Evolutionary conservation across 2,113 vertebrate species (phyloP).

Genomic region (Pachycephala philippinensis): DNA sequence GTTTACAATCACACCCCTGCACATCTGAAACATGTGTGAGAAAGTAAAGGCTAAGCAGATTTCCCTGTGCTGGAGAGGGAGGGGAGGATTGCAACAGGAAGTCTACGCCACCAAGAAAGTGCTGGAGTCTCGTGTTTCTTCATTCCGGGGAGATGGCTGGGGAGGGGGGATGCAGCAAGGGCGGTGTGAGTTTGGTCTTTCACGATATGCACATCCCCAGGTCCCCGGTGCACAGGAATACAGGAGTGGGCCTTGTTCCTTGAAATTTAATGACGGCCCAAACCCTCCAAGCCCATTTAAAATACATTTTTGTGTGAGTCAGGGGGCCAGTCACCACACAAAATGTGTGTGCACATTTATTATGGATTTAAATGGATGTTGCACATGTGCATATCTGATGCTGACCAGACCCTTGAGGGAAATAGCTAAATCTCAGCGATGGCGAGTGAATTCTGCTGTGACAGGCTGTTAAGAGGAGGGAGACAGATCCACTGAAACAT

Average conservation of each 20-base stretch:
- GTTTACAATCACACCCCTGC: conserved; percentile 74
- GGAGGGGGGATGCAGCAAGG: background rate
- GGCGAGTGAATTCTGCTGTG: background rate
- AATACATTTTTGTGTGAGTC: background rate
- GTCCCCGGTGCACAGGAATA: background rate
- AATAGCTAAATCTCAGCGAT: background rate
- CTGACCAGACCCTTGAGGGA: background rate
- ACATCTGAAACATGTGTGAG: conserved; percentile 74
- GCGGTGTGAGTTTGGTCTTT: background rate
- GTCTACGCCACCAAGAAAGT: conserved; percentile 34
- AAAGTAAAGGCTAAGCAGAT: conserved; percentile 68
- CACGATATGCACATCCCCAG: background rate
- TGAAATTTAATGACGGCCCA: background rate
- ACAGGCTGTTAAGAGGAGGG: background rate
- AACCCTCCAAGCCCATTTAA: conserved; percentile 39
- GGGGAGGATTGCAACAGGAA: conserved; percentile 44
- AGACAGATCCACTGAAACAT: rapidly evolving
- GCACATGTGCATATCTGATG: conserved; percentile 15
- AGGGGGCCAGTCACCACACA: background rate
- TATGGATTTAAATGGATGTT: conserved; percentile 32
- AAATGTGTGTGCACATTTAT: background rate
- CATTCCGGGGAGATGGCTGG: background rate
- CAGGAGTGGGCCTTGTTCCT: background rate
- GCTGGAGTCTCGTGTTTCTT: conserved; percentile 44
- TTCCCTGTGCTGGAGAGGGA: background rate